phyloP scores from a whole-genome alignment of 2,888 invertebrate genomes.

The Parnassius smintheus region DNA sequence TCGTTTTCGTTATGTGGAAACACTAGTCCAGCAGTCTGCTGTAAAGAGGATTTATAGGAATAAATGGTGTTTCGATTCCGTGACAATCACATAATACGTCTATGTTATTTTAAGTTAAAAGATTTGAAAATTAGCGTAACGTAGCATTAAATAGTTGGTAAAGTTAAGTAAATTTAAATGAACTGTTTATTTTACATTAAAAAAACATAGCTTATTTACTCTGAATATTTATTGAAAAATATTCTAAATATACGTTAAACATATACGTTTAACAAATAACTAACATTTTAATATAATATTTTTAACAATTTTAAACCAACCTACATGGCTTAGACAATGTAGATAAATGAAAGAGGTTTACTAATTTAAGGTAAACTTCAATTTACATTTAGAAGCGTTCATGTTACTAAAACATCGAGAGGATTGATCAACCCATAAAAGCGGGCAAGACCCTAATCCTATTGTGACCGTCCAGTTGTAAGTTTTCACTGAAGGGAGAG shows the following conservation, averaged over 20 bases:
- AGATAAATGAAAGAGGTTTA: neutral
- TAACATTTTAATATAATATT: constrained; percentile 7
- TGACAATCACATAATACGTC: too few relatives aligned
- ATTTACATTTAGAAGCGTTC: too few relatives aligned
- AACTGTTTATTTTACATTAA: too few relatives aligned
- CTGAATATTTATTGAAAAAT: constrained; percentile 17
- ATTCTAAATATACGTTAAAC: constrained; percentile 1
- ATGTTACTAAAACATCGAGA: neutral
- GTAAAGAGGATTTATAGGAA: too few relatives aligned
- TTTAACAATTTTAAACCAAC: neutral
- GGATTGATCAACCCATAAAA: constrained; percentile 57
- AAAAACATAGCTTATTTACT: neutral
- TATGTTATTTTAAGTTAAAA: too few relatives aligned
- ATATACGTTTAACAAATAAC: neutral
- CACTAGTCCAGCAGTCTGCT: too few relatives aligned
- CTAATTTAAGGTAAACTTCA: neutral
- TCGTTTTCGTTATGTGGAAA: too few relatives aligned
- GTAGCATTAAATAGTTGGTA: too few relatives aligned
- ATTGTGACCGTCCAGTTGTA: constrained; percentile 56
- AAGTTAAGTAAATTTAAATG: too few relatives aligned
- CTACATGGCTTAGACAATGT: constrained; percentile 22
- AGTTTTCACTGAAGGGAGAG: constrained; percentile 60
- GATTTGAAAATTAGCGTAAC: too few relatives aligned
- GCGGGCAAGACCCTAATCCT: constrained; percentile 71
- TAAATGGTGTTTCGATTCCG: too few relatives aligned